Percentiles rank a stretch among this genome's conserved stretches.
Evolutionary conservation across 2,888 invertebrate species (phyloP).

Genomic region (Spodoptera exigua): DNA sequence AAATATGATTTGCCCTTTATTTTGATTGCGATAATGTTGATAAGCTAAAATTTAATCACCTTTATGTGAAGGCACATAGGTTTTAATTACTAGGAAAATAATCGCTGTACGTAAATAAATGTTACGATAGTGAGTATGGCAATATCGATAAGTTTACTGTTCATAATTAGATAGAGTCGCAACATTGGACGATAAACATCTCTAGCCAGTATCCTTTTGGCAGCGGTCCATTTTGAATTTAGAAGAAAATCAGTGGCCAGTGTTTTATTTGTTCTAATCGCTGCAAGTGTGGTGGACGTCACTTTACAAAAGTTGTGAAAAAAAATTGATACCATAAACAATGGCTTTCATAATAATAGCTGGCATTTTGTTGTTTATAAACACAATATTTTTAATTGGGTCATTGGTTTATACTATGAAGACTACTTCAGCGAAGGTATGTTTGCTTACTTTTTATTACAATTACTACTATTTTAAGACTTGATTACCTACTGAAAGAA

Average conservation of each 20-base stretch:
- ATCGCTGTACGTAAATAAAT: conserved; percentile 9
- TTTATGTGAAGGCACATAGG: too few species aligned
- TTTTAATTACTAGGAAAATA: background rate
- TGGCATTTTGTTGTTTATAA: conserved; percentile 57
- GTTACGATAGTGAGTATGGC: background rate
- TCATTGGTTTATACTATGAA: conserved; percentile 64
- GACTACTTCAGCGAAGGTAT: conserved; percentile 58
- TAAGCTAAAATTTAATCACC: too few species aligned
- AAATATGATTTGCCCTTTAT: too few species aligned
- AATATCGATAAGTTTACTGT: conserved; percentile 16
- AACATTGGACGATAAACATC: conserved; percentile 14
- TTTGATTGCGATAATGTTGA: too few species aligned
- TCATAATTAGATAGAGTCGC: conserved; percentile 15
- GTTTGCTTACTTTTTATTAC: too few species aligned
- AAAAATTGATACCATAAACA: conserved; percentile 2
- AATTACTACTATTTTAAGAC: too few species aligned
- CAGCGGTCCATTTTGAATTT: conserved; percentile 8
- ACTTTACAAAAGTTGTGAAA: conserved; percentile 2
- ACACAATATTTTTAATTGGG: conserved; percentile 64
- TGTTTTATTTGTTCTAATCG: conserved; percentile 17
- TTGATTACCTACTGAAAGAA: too few species aligned
- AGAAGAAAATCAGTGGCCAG: conserved; percentile 3
- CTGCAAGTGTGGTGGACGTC: conserved; percentile 1
- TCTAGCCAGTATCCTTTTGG: background rate
- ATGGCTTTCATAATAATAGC: conserved; percentile 61